phyloP scores from a whole-genome alignment of 2,888 invertebrate genomes.

The Sthenelais limicola region DNA sequence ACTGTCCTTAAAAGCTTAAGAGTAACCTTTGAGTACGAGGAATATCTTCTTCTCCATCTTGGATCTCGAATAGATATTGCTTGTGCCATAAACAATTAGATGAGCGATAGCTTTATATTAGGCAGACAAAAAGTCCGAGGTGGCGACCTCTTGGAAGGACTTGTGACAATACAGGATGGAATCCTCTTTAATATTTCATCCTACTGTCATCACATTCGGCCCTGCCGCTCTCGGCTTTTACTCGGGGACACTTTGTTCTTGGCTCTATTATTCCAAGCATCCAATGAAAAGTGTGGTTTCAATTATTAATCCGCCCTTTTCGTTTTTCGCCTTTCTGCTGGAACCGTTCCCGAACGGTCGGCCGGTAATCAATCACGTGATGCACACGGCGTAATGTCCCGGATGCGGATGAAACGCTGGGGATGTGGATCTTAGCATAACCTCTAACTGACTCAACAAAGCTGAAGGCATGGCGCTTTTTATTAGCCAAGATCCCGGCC shows the following conservation, averaged over 20 bases:
- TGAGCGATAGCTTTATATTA: no score
- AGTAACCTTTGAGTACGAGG: no score
- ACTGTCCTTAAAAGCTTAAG: no score
- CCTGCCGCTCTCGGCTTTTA: no score
- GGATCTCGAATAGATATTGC: no score
- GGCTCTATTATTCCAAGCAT: conserved; percentile 32
- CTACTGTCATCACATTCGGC: no score
- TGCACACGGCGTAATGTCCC: conserved; percentile 29
- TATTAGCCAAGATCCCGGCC: conserved; percentile 24
- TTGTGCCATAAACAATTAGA: no score
- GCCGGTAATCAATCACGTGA: conserved; percentile 33
- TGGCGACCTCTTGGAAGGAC: no score
- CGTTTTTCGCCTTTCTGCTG: conserved; percentile 21
- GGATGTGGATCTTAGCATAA: neutral
- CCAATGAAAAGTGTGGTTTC: conserved; percentile 37
- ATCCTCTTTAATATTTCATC: no score
- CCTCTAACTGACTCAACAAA: conserved; percentile 24
- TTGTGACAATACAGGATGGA: no score
- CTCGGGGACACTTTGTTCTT: conserved; percentile 38
- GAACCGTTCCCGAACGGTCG: conserved; percentile 19
- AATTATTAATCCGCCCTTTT: conserved; percentile 29
- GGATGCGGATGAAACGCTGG: conserved; percentile 28
- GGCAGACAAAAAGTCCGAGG: no score
- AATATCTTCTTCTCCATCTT: no score
- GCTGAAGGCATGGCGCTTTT: conserved; percentile 7